A percentile compares a stretch with the other conserved stretches of the same genome.
phyloP scores from a whole-genome alignment of 2,888 invertebrate genomes.

The Ornithoptera priamus region DNA sequence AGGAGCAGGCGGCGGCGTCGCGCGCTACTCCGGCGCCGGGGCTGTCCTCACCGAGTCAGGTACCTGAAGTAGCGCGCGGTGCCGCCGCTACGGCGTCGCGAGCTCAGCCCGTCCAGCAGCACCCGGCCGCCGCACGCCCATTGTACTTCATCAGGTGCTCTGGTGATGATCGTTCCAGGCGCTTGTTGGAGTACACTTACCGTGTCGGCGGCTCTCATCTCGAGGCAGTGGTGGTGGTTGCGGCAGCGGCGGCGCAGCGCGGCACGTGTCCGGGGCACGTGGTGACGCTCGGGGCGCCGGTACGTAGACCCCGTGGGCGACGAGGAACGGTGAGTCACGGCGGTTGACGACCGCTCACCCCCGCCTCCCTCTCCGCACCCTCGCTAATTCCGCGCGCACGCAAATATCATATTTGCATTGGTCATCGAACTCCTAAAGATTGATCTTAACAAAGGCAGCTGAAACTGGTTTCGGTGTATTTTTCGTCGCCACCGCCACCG shows the following conservation, averaged over 20 bases:
- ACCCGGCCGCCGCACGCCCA: slow-evolving; percentile 91
- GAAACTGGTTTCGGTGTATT: slow-evolving; percentile 72
- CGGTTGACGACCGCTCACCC: slow-evolving; percentile 65
- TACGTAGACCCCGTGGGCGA: slow-evolving; percentile 47
- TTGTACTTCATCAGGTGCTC: slow-evolving; percentile 99
- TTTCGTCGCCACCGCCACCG: slow-evolving; percentile 52
- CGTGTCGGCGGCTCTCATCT: slow-evolving; percentile 85
- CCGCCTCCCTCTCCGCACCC: slow-evolving; percentile 60
- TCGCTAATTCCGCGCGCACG: slow-evolving; percentile 61
- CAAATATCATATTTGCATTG: slow-evolving; percentile 59
- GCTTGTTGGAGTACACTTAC: slow-evolving; percentile 99
- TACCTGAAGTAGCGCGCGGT: slow-evolving; percentile 99
- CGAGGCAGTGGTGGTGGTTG: slow-evolving; percentile 32
- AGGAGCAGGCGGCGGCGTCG: slow-evolving; percentile 73
- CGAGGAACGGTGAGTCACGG: slow-evolving; percentile 67
- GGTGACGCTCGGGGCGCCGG: slow-evolving; percentile 36
- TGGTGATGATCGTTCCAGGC: slow-evolving; percentile 95
- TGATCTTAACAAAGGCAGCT: slow-evolving; percentile 70
- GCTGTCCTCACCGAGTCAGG: slow-evolving; percentile 93
- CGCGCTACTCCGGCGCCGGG: slow-evolving; percentile 95
- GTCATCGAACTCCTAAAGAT: slow-evolving; percentile 73
- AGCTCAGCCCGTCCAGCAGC: slow-evolving; percentile 35
- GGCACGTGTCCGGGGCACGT: slow-evolving; percentile 42
- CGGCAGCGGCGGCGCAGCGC: slow-evolving; percentile 25
- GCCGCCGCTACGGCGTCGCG: slow-evolving; percentile 71